Conservation (phyloP, 2,888 invertebrate genomes). For the Blera fallax region DNA sequence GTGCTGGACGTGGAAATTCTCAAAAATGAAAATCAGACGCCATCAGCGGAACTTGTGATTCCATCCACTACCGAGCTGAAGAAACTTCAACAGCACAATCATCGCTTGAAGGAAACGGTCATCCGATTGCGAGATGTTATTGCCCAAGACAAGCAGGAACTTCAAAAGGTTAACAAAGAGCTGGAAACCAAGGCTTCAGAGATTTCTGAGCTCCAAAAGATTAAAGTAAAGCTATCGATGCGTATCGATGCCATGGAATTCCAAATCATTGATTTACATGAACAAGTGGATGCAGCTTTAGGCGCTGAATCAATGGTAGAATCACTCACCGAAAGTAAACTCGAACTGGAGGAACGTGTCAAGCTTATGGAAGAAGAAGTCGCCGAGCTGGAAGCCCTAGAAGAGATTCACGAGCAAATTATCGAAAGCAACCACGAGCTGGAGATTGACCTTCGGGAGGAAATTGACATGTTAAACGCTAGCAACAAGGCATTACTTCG, state of each 20-base stretch:
- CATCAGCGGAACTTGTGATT: not conserved
- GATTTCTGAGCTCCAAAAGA: conserved; percentile 90
- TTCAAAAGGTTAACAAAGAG: conserved; percentile 94
- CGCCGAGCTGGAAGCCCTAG: conserved; percentile 92
- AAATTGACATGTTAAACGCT: conserved; percentile 93
- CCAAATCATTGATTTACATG: conserved; percentile 94
- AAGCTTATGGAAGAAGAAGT: conserved; percentile 95
- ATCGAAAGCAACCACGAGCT: conserved; percentile 96
- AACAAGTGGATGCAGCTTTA: conserved; percentile 97
- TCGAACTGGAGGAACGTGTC: conserved; percentile 95
- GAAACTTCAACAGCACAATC: conserved; percentile 97
- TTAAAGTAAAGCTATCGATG: conserved; percentile 92
- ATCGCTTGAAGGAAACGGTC: conserved; percentile 94
- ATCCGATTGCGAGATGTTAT: conserved; percentile 95
- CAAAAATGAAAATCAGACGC: conserved; percentile 86
- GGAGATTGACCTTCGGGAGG: conserved; percentile 96
- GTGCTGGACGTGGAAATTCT: conserved; percentile 92
- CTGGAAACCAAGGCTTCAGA: conserved; percentile 94
- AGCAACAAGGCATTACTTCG: conserved; percentile 90
- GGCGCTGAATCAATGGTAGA: conserved; percentile 99
- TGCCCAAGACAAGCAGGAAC: conserved; percentile 96
- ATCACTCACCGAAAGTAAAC: conserved; percentile 94
- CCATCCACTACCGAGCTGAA: conserved; percentile 83
- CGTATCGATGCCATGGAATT: conserved; percentile 91
- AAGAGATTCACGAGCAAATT: conserved; percentile 98